These are phyloP conservation scores for Cheumatopsyche charites DNA, from an alignment of 1,140 invertebrate genomes.

Conservation along the genomic window DNA sequence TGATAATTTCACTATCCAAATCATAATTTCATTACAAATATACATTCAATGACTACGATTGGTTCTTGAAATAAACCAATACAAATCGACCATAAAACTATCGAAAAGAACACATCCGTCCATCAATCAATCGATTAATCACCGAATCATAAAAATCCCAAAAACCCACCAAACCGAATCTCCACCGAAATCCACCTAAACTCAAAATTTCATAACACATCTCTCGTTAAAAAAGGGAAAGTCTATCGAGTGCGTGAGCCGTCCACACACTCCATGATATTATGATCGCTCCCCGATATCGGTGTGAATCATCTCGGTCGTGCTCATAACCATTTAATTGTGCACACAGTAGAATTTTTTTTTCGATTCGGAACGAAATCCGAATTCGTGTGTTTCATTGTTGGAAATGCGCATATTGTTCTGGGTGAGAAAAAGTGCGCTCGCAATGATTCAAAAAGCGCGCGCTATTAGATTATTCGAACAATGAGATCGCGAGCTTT, in stretches of 20 bases:
- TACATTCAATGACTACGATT: too few species aligned
- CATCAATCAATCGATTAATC: neutral
- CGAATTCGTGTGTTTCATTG: neutral
- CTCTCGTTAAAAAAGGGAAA: neutral
- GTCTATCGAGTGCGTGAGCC: neutral
- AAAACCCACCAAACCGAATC: neutral
- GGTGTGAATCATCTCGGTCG: slow-evolving; percentile 6
- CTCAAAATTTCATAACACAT: neutral
- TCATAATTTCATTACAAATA: too few species aligned
- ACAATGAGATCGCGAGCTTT: slow-evolving; percentile 1
- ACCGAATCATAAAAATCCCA: neutral
- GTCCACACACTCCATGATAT: too few species aligned
- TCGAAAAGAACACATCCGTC: slow-evolving; percentile 7
- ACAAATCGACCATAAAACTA: neutral
- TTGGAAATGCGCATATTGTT: slow-evolving; percentile 2
- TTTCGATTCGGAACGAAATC: too few species aligned
- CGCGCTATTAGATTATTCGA: slow-evolving; percentile 8
- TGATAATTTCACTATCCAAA: too few species aligned
- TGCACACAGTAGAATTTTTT: too few species aligned
- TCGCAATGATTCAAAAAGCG: neutral
- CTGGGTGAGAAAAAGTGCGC: neutral
- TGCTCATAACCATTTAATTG: neutral
- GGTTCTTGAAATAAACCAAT: too few species aligned
- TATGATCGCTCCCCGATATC: slow-evolving; percentile 2
- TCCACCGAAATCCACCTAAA: neutral